A percentile compares a stretch with the other conserved stretches of the same genome.
Conservation (phyloP, 2,888 invertebrate genomes). For the Heliconius ismenius region DNA sequence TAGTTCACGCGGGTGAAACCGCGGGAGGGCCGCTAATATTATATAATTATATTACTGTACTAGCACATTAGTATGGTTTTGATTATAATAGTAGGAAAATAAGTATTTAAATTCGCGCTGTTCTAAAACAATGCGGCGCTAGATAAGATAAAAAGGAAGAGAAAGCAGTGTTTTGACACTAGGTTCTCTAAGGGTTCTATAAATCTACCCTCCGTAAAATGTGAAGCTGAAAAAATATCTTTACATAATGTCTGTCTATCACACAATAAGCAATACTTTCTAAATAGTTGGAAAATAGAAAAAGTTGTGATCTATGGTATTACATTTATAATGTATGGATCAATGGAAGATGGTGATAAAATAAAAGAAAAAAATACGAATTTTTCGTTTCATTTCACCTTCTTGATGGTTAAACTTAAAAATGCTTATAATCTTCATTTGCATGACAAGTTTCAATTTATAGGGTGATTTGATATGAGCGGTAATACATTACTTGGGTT, state of each 20-base stretch:
- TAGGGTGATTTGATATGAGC: not conserved
- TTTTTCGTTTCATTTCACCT: not conserved
- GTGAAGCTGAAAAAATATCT: not conserved
- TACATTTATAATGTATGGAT: not conserved
- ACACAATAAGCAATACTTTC: not conserved
- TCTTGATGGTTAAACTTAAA: not conserved
- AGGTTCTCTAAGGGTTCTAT: too few species aligned
- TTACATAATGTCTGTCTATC: not conserved
- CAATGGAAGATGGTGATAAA: not conserved
- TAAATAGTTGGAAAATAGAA: not conserved
- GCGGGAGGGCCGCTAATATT: too few species aligned
- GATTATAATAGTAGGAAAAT: too few species aligned
- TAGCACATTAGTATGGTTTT: not conserved
- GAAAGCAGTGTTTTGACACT: too few species aligned
- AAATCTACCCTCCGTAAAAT: not conserved
- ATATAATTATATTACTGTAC: not conserved
- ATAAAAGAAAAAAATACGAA: not conserved
- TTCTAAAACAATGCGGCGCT: too few species aligned
- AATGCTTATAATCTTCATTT: not conserved
- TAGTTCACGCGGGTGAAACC: too few species aligned
- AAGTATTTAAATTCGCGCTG: too few species aligned
- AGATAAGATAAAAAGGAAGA: too few species aligned
- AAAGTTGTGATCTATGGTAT: not conserved
- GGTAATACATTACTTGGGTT: not conserved
- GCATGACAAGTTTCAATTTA: constrained; percentile 9